phyloP scores from a whole-genome alignment of 2,113 vertebrate species.

The Calyptommatus sinebrachiatus region DNA sequence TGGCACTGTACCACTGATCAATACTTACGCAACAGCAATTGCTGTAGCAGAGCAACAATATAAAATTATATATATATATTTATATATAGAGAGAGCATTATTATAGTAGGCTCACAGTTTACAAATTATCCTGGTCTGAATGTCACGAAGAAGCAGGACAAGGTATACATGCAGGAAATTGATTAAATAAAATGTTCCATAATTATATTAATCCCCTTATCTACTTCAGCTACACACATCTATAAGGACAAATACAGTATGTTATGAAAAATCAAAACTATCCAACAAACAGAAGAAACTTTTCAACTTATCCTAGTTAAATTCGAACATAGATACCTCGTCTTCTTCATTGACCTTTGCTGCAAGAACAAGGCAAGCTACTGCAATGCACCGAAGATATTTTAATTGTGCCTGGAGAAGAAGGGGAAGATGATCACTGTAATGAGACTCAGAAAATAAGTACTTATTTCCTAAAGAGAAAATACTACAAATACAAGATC shows the following conservation, averaged over 20 bases:
- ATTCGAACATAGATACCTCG: slow-evolving; percentile 66
- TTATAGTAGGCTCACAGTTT: too few relatives aligned
- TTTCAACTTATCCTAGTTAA: not conserved
- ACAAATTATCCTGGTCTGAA: too few relatives aligned
- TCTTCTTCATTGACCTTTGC: slow-evolving; percentile 83
- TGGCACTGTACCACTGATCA: not conserved
- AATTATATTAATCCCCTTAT: not conserved
- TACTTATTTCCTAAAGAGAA: not conserved
- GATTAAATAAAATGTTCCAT: not conserved
- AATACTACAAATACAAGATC: not conserved
- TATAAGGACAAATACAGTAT: not conserved
- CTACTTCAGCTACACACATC: not conserved
- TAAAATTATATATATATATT: too few relatives aligned
- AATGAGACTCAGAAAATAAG: not conserved
- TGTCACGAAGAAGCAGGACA: too few relatives aligned
- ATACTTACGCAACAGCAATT: not conserved
- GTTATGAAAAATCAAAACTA: too few relatives aligned
- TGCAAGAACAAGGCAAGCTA: slow-evolving; percentile 79
- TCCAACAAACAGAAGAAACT: too few relatives aligned
- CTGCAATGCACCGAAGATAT: slow-evolving; percentile 73
- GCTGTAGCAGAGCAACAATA: not conserved
- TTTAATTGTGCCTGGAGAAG: slow-evolving; percentile 74
- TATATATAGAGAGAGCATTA: not conserved
- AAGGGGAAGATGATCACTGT: slow-evolving; percentile 2
- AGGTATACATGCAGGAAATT: too few relatives aligned